Base-by-base conservation (phyloP, 1,140 invertebrate species). In the Apis florea region DNA sequence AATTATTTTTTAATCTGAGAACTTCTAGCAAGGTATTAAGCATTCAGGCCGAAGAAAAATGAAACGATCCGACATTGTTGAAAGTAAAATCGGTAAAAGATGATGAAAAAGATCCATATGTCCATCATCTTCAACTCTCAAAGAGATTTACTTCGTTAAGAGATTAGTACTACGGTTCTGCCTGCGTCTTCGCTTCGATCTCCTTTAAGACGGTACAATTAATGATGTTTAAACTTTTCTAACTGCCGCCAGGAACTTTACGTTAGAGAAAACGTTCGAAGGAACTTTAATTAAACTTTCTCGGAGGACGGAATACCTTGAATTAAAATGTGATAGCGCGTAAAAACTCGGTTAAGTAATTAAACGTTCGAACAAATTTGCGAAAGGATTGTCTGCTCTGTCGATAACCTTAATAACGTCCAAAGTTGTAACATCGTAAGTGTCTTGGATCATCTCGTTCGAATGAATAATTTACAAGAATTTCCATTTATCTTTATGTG, bases 241-340 rank as follows among this genome's bases (percentile, higher is more conserved):
- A 88, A 88, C 85, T 89, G 89, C 81, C 83, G 76, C 69, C 82
- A 77, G 83, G 83, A 89, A 90, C 82, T 90, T 90, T 83, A 83
- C 59, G 74, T 77, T 73, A 76, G 67, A 80, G 83, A 76, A 85
- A 87, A 85, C 21, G 81, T 70, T 74, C 70, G 84, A 53, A 13
- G 82, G 79, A 80, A 85, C 82, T 91, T 90, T 91, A 91, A 91
- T 91, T 90, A 91, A 91, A 90, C 84, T 91, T 90, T 71, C 81
- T 82, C 61, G 68, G 72, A 84, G 78, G 82, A 77, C 86, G 73
- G 73, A 83, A 85, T 88, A 80, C 75, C 70, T 87, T 76, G 79
- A 91, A 90, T 90, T 90, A 87, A 90, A 90, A 91, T 91, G 86
- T 88, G 84, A 88, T 91, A 90, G 85, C 80, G 85, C 84, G 87